phyloP scores from a whole-genome alignment of 1,140 invertebrate species.

The Platyscapa corneri region DNA sequence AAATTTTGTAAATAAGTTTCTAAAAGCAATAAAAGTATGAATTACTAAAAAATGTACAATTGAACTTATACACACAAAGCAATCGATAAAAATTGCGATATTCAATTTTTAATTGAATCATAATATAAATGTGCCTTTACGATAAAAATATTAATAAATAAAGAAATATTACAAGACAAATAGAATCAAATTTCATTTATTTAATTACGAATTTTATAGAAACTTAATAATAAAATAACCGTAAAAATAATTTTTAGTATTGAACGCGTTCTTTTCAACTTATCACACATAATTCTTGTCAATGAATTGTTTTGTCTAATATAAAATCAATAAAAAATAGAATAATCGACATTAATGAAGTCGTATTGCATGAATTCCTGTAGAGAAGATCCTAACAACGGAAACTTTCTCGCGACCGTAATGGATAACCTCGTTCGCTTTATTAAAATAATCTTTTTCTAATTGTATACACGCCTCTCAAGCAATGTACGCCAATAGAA shows the following conservation, averaged over 20 bases:
- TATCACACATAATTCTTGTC: neutral
- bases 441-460: conserved; percentile 33
- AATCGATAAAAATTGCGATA: neutral
- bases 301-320: neutral
- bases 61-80: neutral
- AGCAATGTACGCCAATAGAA: conserved; percentile 4
- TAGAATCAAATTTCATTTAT: neutral
- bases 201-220: neutral
- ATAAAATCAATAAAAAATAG: neutral
- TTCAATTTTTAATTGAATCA: neutral
- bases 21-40: neutral
- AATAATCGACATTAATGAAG: neutral
- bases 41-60: neutral
- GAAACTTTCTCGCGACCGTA: neutral
- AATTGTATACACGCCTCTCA: neutral
- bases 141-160: neutral
- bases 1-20: neutral
- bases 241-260: neutral
- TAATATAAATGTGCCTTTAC: neutral
- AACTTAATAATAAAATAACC: neutral
- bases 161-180: neutral
- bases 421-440: neutral
- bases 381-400: neutral
- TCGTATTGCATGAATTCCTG: neutral
- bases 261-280: neutral